Evolutionary conservation across 2,797 vertebrate genomes (phyloP).

Genomic region (Varecia variegata): DNA sequence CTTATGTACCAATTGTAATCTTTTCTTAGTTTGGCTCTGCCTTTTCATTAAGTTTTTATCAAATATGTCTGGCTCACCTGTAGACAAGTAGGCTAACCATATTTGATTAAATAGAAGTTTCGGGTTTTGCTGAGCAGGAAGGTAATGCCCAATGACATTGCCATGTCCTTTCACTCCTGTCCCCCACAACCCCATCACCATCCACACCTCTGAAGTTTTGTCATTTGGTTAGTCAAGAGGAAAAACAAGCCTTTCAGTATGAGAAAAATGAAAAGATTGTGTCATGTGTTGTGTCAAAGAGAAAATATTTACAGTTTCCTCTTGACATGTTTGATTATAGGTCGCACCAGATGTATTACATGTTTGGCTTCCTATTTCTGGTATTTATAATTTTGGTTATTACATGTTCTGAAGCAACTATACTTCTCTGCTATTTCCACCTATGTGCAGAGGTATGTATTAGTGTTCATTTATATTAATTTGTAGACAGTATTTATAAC

Average conservation of each 20-base stretch:
- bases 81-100: neutral
- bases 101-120: neutral
- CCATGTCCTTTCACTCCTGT: neutral
- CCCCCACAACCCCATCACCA: neutral
- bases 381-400: conserved; percentile 97
- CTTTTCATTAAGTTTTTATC: conserved; percentile 4
- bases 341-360: conserved; percentile 98
- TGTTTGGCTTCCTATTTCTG: conserved; percentile 96
- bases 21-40: conserved; percentile 5
- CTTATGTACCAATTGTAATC: neutral
- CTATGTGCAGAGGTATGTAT: conserved; percentile 93
- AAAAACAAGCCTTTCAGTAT: neutral
- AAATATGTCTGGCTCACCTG: neutral
- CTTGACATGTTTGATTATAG: conserved; percentile 80
- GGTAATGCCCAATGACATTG: neutral
- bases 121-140: neutral
- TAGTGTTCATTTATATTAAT: conserved; percentile 24
- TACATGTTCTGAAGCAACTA: conserved; percentile 96
- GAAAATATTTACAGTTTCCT: neutral
- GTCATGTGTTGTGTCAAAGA: neutral
- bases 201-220: neutral
- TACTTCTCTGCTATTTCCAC: conserved; percentile 96
- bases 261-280: neutral
- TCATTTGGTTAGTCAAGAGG: neutral
- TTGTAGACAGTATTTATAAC: conserved; percentile 7